Evolutionary conservation across 2,797 vertebrate genomes (phyloP).

Genomic region (Mallotus villosus): DNA sequence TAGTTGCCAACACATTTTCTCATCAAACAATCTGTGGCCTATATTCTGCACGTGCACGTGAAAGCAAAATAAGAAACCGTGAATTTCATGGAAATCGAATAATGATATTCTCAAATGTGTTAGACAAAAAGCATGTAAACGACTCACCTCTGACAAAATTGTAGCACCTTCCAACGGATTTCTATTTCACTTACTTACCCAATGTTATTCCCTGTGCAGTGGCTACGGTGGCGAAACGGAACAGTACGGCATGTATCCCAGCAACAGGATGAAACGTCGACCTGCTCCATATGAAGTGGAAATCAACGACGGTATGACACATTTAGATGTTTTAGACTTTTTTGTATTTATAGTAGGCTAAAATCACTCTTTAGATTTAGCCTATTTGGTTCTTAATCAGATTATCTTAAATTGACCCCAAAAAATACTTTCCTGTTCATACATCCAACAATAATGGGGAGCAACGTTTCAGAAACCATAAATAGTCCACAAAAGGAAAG

Average conservation of each 20-base stretch:
- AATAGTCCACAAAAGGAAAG: too few relatives aligned
- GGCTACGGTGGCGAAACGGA: slow-evolving; percentile 81
- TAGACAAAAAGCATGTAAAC: neutral
- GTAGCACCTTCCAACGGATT: neutral
- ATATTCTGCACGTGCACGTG: neutral
- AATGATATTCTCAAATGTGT: too few relatives aligned
- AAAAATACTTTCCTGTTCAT: too few relatives aligned
- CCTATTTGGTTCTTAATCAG: too few relatives aligned
- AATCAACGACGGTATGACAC: slow-evolving; percentile 78
- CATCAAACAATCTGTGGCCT: neutral
- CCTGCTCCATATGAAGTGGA: slow-evolving; percentile 86
- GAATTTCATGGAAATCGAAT: neutral
- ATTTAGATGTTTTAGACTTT: slow-evolving; percentile 32
- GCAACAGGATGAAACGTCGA: slow-evolving; percentile 82
- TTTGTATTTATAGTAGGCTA: neutral
- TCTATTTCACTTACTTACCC: neutral
- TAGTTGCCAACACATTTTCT: neutral
- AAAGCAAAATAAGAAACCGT: neutral
- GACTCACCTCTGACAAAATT: neutral
- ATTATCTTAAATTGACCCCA: too few relatives aligned
- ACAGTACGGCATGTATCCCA: slow-evolving; percentile 81
- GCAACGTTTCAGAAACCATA: too few relatives aligned
- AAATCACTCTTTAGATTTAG: neutral
- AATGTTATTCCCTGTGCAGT: slow-evolving; percentile 58
- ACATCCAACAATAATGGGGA: too few relatives aligned